Percentiles rank a stretch among this genome's conserved stretches.
Conservation (phyloP, 2,113 vertebrate species). For the Ahaetulla prasina region DNA sequence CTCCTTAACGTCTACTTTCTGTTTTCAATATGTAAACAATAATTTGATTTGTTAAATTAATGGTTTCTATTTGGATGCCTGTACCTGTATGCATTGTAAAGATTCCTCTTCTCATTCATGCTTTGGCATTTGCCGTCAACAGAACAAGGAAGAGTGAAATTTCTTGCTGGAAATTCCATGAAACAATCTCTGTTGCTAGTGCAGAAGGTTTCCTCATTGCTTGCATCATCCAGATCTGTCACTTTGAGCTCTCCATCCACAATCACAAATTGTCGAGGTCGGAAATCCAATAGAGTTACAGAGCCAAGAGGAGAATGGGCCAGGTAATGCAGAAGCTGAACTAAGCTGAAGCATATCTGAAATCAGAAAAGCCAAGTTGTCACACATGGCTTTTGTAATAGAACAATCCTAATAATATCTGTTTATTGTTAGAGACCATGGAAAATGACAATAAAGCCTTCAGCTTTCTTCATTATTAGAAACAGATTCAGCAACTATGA, state of each 20-base stretch:
- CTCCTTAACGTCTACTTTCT: neutral
- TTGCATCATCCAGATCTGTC: constrained; percentile 84
- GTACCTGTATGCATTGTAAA: constrained; percentile 89
- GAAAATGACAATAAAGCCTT: constrained; percentile 8
- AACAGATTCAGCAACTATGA: neutral
- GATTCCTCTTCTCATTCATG: constrained; percentile 87
- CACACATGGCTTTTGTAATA: neutral
- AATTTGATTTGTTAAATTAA: neutral
- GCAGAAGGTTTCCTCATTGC: constrained; percentile 78
- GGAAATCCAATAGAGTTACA: constrained; percentile 84
- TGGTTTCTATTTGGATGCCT: neutral
- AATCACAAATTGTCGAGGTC: constrained; percentile 85
- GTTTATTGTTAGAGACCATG: constrained; percentile 2
- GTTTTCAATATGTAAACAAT: neutral
- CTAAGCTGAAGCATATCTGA: constrained; percentile 85
- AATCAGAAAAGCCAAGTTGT: constrained; percentile 5
- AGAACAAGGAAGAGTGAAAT: constrained; percentile 81
- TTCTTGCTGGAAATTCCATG: constrained; percentile 84
- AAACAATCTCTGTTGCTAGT: constrained; percentile 67
- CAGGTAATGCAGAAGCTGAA: constrained; percentile 82
- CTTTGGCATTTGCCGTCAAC: constrained; percentile 77
- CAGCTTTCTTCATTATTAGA: neutral
- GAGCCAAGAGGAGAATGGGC: constrained; percentile 87
- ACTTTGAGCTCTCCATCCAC: constrained; percentile 86
- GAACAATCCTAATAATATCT: neutral